phyloP scores from a whole-genome alignment of 2,888 invertebrate genomes.

The Sesamia inferens region DNA sequence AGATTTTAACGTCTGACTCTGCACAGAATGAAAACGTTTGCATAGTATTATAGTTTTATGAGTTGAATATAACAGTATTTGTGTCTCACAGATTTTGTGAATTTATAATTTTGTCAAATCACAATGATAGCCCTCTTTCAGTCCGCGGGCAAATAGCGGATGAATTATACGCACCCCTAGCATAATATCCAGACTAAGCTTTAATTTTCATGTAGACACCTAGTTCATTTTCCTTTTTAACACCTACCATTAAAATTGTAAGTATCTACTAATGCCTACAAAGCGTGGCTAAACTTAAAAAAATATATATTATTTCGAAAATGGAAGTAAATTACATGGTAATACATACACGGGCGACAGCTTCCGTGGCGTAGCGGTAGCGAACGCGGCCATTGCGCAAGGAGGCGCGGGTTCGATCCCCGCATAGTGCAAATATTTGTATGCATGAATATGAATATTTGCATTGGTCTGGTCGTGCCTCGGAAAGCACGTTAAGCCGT shows the following conservation, averaged over 20 bases:
- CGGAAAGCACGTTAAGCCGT: too few relatives aligned
- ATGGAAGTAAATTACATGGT: too few relatives aligned
- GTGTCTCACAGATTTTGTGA: neutral
- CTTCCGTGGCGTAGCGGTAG: too few relatives aligned
- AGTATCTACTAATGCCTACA: too few relatives aligned
- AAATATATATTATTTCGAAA: too few relatives aligned
- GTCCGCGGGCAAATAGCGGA: neutral
- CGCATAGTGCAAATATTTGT: too few relatives aligned
- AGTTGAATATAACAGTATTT: slow-evolving; percentile 7
- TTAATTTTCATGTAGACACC: slow-evolving; percentile 1
- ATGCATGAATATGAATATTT: too few relatives aligned
- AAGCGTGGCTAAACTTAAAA: too few relatives aligned
- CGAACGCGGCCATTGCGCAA: too few relatives aligned
- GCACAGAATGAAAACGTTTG: slow-evolving; percentile 17
- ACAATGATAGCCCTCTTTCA: neutral
- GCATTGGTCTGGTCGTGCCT: too few relatives aligned
- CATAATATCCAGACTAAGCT: neutral
- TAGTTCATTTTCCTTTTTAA: slow-evolving; percentile 19
- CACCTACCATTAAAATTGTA: slow-evolving; percentile 30
- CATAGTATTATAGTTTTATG: slow-evolving; percentile 5
- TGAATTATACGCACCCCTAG: neutral
- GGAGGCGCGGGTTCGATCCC: too few relatives aligned
- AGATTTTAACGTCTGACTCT: slow-evolving; percentile 19
- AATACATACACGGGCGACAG: too few relatives aligned
- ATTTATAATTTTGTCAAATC: neutral